Evolutionary conservation across 2,888 invertebrate genomes (phyloP).

Genomic region (Eristalinus aeneus): DNA sequence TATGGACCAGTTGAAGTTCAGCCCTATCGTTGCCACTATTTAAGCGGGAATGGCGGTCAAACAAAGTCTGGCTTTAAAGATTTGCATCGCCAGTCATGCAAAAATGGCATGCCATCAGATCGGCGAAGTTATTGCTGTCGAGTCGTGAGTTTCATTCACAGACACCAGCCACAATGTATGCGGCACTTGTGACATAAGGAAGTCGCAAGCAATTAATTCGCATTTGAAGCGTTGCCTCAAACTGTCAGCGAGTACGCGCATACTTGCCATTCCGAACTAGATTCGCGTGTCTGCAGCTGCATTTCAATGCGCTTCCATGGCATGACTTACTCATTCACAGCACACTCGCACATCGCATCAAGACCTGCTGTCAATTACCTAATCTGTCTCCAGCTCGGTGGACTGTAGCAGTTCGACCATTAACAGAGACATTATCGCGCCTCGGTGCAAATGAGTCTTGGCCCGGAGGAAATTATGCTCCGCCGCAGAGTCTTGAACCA

Average conservation of each 20-base stretch:
- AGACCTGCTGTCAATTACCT: not conserved
- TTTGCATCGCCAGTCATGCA: not conserved
- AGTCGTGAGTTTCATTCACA: not conserved
- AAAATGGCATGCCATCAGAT: not conserved
- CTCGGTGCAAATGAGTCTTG: conserved; percentile 2
- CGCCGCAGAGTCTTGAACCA: conserved; percentile 1
- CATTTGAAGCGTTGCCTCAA: not conserved
- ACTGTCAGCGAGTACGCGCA: not conserved
- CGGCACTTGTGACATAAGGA: not conserved
- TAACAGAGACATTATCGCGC: not conserved
- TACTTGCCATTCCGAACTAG: not conserved
- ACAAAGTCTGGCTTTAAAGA: not conserved
- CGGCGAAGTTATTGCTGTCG: not conserved
- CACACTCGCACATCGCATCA: not conserved
- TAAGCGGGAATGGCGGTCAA: too few relatives aligned
- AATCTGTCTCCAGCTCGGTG: not conserved
- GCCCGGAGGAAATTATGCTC: conserved; percentile 30
- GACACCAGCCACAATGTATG: not conserved
- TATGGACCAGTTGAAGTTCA: too few relatives aligned
- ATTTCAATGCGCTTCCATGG: not conserved
- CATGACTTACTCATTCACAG: not conserved
- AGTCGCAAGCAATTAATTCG: not conserved
- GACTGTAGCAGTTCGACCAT: not conserved
- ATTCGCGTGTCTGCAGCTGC: not conserved
- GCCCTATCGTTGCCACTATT: too few relatives aligned